Evolutionary conservation across 2,113 vertebrate species (phyloP).

Genomic region (Scortum barcoo): DNA sequence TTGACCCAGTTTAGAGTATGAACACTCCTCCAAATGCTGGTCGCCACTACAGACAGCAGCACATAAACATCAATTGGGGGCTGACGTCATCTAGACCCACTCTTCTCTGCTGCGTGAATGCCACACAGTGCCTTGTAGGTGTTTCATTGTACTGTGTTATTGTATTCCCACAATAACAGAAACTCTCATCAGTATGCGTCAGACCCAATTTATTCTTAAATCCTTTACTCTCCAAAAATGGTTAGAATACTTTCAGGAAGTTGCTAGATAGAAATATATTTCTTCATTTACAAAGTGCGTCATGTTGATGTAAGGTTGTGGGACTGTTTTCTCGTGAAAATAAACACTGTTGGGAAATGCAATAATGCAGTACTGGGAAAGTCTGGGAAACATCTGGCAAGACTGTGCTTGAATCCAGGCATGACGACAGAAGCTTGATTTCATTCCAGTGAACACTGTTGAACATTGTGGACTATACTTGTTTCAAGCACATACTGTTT

Average conservation of each 20-base stretch:
- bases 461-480: slow-evolving; percentile 1
- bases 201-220: slow-evolving; percentile 20
- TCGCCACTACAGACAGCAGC: slow-evolving; percentile 1
- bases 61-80: slow-evolving; percentile 15
- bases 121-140: not conserved
- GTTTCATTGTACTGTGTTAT: slow-evolving; percentile 22
- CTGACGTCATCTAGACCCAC: slow-evolving; percentile 18
- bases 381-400: slow-evolving; percentile 15
- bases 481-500: not conserved
- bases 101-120: slow-evolving; percentile 17
- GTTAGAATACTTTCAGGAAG: slow-evolving; percentile 18
- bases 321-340: not conserved
- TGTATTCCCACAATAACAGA: slow-evolving; percentile 27
- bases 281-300: not conserved
- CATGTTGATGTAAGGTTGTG: not conserved
- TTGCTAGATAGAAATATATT: slow-evolving; percentile 13
- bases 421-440: not conserved
- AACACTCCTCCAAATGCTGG: slow-evolving; percentile 9
- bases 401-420: slow-evolving; percentile 5
- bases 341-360: not conserved
- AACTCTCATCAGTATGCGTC: slow-evolving; percentile 2
- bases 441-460: slow-evolving; percentile 26
- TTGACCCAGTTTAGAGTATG: slow-evolving; percentile 47
- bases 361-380: not conserved
- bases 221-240: not conserved